These are phyloP conservation scores for Drosophila hamatofila DNA, from an alignment of 2,888 invertebrate species.

Conservation along the genomic window DNA sequence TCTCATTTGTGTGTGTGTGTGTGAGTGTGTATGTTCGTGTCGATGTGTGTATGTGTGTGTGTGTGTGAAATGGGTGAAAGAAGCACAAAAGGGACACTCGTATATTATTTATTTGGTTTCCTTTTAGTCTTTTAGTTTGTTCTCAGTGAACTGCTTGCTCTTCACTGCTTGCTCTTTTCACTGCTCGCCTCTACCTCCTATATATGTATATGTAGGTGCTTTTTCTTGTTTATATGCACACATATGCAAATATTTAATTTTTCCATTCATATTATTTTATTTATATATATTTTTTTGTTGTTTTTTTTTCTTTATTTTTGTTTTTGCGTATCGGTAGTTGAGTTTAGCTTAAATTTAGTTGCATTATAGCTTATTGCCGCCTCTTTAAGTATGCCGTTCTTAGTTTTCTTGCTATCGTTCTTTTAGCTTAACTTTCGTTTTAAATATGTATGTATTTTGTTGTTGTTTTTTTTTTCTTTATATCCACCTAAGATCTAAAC, in stretches of 20 bases:
- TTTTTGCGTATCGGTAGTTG: conserved; percentile 51
- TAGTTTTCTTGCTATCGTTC: conserved; percentile 48
- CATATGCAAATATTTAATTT: conserved; percentile 44
- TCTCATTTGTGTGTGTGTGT: conserved; percentile 30
- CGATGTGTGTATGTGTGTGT: conserved; percentile 11
- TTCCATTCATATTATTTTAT: conserved; percentile 17
- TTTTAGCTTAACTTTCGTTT: conserved; percentile 63
- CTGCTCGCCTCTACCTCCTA: conserved; percentile 46
- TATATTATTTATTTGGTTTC: conserved; percentile 49
- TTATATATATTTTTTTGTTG: conserved; percentile 26
- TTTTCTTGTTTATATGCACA: conserved; percentile 19
- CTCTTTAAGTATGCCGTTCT: conserved; percentile 73
- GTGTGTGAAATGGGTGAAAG: conserved; percentile 53
- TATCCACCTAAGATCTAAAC: conserved; percentile 76
- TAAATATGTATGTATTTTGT: conserved; percentile 51
- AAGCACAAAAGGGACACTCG: conserved; percentile 67
- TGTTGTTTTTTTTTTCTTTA: conserved; percentile 20
- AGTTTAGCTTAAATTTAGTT: conserved; percentile 61
- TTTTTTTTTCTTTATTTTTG: conserved; percentile 9
- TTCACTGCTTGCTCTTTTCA: conserved; percentile 23
- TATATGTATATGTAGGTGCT: conserved; percentile 39
- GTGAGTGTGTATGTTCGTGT: conserved; percentile 25
- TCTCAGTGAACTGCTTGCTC: conserved; percentile 37
- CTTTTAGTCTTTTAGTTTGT: conserved; percentile 72
- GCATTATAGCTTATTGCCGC: conserved; percentile 74